These are phyloP conservation scores for Amphimedon queenslandica DNA, from an alignment of 37 sponge, comb jelly and placozoan species.

Conservation along the genomic window DNA sequence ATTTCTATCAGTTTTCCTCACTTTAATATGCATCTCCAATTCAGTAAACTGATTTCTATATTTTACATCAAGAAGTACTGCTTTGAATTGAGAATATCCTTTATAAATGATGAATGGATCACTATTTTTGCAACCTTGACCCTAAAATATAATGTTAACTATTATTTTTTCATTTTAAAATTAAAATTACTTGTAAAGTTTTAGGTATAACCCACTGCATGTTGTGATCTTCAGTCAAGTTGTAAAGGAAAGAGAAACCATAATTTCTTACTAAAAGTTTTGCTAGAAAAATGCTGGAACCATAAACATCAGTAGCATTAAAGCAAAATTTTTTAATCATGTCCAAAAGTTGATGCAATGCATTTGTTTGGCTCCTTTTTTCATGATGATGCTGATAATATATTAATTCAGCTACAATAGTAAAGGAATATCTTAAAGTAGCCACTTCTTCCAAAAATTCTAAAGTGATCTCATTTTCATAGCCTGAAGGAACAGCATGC, in stretches of 20 bases:
- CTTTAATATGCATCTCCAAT: constrained; percentile 12
- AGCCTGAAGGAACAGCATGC: background rate
- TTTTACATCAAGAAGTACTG: constrained; percentile 21
- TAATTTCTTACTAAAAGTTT: constrained; percentile 57
- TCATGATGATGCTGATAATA: background rate
- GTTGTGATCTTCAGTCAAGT: constrained; percentile 1
- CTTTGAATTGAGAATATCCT: constrained; percentile 25
- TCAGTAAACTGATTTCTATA: constrained; percentile 20
- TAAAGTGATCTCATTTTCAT: background rate
- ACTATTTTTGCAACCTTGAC: background rate
- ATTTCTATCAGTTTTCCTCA: background rate
- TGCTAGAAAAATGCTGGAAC: constrained; percentile 37
- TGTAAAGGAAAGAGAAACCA: constrained; percentile 40
- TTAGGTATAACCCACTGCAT: constrained; percentile 44
- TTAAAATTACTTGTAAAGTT: constrained; percentile 8
- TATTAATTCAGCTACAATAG: constrained; percentile 36
- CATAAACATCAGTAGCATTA: background rate
- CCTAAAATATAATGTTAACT: background rate
- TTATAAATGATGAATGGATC: constrained; percentile 63
- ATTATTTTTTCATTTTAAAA: constrained; percentile 6
- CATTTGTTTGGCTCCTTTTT: background rate
- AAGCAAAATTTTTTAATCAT: constrained; percentile 9
- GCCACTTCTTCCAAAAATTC: constrained; percentile 49
- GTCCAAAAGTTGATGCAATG: background rate
- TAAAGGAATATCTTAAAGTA: constrained; percentile 36